Conservation (phyloP, 2,113 vertebrate genomes). For the Neodontobutis hainanensis region DNA sequence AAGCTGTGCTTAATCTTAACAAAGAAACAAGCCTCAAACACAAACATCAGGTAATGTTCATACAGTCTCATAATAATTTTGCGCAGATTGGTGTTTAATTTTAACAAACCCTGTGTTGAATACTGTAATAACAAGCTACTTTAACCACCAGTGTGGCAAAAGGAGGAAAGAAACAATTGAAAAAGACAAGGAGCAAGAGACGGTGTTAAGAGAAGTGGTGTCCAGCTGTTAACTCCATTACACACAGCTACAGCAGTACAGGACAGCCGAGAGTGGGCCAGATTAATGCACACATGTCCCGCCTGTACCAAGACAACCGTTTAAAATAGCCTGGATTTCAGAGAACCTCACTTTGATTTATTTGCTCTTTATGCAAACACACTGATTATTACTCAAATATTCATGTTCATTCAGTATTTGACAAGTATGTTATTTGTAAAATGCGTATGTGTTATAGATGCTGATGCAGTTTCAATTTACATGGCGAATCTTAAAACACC, state of each 20-base stretch:
- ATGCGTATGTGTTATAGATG: neutral
- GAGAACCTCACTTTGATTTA: constrained; percentile 6
- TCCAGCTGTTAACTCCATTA: constrained; percentile 74
- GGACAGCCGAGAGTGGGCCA: constrained; percentile 53
- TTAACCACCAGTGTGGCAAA: constrained; percentile 28
- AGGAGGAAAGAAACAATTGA: constrained; percentile 26
- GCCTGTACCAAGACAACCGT: constrained; percentile 56
- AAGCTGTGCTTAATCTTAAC: constrained; percentile 4
- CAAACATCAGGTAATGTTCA: constrained; percentile 16
- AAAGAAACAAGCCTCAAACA: constrained; percentile 8
- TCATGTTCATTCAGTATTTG: too few relatives aligned
- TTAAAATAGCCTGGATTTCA: constrained; percentile 56
- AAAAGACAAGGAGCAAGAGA: constrained; percentile 39
- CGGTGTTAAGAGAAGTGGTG: constrained; percentile 64
- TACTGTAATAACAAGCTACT: constrained; percentile 30
- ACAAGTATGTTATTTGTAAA: too few relatives aligned
- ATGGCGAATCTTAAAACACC: too few relatives aligned
- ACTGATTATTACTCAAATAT: too few relatives aligned
- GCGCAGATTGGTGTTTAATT: constrained; percentile 23
- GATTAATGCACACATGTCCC: constrained; percentile 56
- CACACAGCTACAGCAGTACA: constrained; percentile 61
- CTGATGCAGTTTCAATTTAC: too few relatives aligned
- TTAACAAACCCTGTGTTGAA: constrained; percentile 23
- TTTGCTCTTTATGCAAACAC: neutral
- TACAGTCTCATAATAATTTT: constrained; percentile 22